Evolutionary conservation across 2,797 vertebrate genomes (phyloP).

Genomic region (Pipistrellus pipistrellus): DNA sequence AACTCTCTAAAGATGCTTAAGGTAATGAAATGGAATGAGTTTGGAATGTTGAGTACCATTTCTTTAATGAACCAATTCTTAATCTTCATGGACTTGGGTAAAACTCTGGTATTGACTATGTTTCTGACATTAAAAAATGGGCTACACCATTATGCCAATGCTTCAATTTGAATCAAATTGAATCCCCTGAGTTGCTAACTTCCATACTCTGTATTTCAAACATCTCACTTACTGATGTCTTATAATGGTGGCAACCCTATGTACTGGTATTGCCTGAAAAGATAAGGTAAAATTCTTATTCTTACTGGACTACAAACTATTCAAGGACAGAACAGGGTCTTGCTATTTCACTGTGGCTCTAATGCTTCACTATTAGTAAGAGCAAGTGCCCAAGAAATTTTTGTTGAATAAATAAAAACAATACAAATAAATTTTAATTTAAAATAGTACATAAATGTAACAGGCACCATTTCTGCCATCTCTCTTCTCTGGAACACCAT

Average conservation of each 20-base stretch:
- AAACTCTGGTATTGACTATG: not conserved
- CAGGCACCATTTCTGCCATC: not conserved
- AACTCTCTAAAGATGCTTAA: not conserved
- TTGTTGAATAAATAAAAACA: not conserved
- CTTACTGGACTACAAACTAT: not conserved
- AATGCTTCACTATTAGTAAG: not conserved
- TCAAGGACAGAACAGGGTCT: not conserved
- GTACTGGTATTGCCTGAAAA: not conserved
- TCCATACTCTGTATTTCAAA: not conserved
- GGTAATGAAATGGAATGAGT: not conserved
- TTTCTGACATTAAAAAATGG: not conserved
- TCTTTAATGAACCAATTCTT: not conserved
- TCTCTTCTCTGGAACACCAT: not conserved
- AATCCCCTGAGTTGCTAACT: not conserved
- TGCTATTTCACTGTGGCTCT: not conserved
- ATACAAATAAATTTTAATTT: not conserved
- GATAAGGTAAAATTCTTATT: not conserved
- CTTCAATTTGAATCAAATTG: not conserved
- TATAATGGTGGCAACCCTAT: not conserved
- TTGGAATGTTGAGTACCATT: not conserved
- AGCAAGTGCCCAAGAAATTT: not conserved
- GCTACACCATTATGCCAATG: not conserved
- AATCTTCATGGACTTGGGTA: not conserved
- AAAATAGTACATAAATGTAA: constrained; percentile 29
- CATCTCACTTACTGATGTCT: not conserved